Percentiles rank a stretch among this genome's conserved stretches.
These are phyloP conservation scores for Nebria salina DNA, from an alignment of 2,888 invertebrate species.

Conservation along the genomic window DNA sequence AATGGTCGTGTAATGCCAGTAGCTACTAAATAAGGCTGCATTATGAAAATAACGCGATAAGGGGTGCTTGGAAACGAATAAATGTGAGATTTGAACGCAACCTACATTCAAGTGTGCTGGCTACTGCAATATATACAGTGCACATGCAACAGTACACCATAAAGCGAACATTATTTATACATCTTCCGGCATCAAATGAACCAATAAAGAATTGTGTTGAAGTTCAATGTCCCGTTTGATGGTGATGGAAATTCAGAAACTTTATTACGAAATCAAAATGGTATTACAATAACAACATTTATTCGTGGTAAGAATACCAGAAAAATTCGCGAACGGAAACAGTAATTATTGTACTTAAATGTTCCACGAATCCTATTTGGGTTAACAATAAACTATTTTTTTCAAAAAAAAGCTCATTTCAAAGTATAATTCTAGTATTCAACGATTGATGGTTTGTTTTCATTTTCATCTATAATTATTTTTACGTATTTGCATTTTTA, in stretches of 20 bases:
- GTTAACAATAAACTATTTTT: no score
- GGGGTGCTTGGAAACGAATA: background rate
- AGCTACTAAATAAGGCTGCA: background rate
- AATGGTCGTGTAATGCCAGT: background rate
- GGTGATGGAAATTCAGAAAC: background rate
- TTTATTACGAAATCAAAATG: background rate
- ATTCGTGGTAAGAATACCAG: no score
- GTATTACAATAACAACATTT: background rate
- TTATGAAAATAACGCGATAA: constrained; percentile 1
- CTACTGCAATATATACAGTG: constrained; percentile 2
- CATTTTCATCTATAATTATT: no score
- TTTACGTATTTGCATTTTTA: no score
- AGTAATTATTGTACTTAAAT: no score
- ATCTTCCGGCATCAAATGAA: constrained; percentile 11
- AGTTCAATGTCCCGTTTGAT: background rate
- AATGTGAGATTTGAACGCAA: background rate
- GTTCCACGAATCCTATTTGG: no score
- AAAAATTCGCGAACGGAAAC: no score
- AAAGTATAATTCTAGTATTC: no score
- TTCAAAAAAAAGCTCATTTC: no score
- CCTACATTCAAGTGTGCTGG: background rate
- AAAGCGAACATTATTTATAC: constrained; percentile 6
- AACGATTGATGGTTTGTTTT: no score
- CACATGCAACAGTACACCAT: constrained; percentile 19
- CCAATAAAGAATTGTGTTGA: background rate